These are phyloP conservation scores for Hormaphis cornu DNA, from an alignment of 1,140 invertebrate genomes.

Conservation along the genomic window DNA sequence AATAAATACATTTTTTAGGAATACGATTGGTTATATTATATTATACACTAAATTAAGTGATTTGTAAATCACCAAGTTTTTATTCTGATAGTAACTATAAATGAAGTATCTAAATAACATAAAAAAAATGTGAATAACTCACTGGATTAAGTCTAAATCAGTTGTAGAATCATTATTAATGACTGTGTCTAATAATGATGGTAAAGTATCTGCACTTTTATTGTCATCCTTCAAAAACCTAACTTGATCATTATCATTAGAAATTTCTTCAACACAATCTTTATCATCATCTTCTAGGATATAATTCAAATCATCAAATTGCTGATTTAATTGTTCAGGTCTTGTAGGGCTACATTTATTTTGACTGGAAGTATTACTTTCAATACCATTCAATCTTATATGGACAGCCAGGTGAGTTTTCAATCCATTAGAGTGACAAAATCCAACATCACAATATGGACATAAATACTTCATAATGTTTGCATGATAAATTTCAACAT, in stretches of 20 bases:
- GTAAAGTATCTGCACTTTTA: not conserved
- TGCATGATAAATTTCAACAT: not conserved
- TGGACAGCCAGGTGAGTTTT: not conserved
- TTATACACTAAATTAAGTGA: no score
- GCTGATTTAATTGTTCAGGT: not conserved
- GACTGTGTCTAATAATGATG: not conserved
- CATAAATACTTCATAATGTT: slow-evolving; percentile 16
- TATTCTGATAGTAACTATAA: no score
- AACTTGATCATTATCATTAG: not conserved
- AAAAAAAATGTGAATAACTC: not conserved
- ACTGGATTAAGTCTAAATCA: not conserved
- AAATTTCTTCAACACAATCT: not conserved
- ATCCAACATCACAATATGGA: slow-evolving; percentile 27
- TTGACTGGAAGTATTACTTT: not conserved
- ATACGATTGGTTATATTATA: no score
- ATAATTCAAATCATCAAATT: slow-evolving; percentile 1
- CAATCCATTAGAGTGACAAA: slow-evolving; percentile 5
- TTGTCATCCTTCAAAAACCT: not conserved
- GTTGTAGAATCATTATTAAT: not conserved
- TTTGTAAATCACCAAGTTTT: no score
- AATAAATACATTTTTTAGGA: no score
- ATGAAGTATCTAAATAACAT: no score
- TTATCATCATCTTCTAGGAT: not conserved
- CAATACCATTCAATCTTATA: not conserved
- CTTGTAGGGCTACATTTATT: not conserved